phyloP scores from a whole-genome alignment of 2,888 invertebrate genomes.

The Meandrusa payeni region DNA sequence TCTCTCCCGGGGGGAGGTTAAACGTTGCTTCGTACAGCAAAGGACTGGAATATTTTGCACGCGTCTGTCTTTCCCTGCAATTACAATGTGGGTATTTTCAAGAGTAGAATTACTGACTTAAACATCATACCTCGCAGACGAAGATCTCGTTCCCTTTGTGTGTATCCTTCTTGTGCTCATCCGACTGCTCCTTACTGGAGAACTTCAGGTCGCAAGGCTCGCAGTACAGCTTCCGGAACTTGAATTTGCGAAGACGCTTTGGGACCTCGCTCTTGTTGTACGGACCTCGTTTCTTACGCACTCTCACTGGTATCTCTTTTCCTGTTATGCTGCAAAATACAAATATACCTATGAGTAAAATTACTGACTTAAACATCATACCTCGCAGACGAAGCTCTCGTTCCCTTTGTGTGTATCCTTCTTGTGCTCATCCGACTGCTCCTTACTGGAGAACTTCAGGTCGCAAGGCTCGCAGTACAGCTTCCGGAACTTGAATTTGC shows the following conservation, averaged over 20 bases:
- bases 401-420: slow-evolving; percentile 36
- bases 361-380: slow-evolving; percentile 21
- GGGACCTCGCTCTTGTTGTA: slow-evolving; percentile 30
- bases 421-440: slow-evolving; percentile 39
- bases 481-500: slow-evolving; percentile 31
- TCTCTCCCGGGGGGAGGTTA: too few species aligned
- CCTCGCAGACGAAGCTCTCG: slow-evolving; percentile 46
- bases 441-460: slow-evolving; percentile 39
- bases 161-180: slow-evolving; percentile 36
- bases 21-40: too few species aligned
- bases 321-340: too few species aligned
- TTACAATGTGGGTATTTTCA: too few species aligned
- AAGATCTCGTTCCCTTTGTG: slow-evolving; percentile 38
- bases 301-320: too few species aligned
- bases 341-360: too few species aligned
- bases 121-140: slow-evolving; percentile 47
- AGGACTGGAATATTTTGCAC: too few species aligned
- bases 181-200: slow-evolving; percentile 33
- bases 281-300: slow-evolving; percentile 29
- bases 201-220: slow-evolving; percentile 42
- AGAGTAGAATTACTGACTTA: too few species aligned
- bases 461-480: slow-evolving; percentile 36
- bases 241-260: slow-evolving; percentile 28
- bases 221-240: slow-evolving; percentile 32
- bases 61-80: too few species aligned